Percentiles rank a stretch among this genome's conserved stretches.
These are phyloP conservation scores for Myotis davidii DNA, from an alignment of 2,113 vertebrate genomes.

Conservation along the genomic window DNA sequence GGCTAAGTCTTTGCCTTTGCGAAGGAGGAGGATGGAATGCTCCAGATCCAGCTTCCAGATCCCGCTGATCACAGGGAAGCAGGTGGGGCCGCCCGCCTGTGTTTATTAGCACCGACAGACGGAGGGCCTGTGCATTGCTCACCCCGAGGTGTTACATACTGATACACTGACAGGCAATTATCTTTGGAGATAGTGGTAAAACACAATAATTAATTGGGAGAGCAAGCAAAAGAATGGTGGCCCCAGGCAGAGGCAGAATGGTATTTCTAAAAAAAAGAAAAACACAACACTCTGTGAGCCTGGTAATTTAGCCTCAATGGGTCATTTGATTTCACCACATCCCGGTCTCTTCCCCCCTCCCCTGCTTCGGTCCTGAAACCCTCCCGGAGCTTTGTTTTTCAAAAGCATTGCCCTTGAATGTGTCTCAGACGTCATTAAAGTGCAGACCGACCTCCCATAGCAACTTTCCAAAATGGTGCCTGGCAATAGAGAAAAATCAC, in stretches of 20 bases:
- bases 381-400: conserved; percentile 49
- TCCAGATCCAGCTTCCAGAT: conserved; percentile 57
- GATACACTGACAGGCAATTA: conserved; percentile 89
- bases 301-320: conserved; percentile 67
- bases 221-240: conserved; percentile 83
- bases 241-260: conserved; percentile 67
- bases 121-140: conserved; percentile 74
- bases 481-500: conserved; percentile 17
- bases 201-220: conserved; percentile 89
- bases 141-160: conserved; percentile 82
- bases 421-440: conserved; percentile 28
- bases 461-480: conserved; percentile 68
- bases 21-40: not conserved
- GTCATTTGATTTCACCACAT: conserved; percentile 57
- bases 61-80: conserved; percentile 66
- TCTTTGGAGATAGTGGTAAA: conserved; percentile 86
- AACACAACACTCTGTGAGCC: not conserved
- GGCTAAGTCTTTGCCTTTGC: too few relatives aligned
- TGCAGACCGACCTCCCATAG: conserved; percentile 23
- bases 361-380: not conserved
- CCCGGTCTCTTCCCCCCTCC: too few relatives aligned
- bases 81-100: conserved; percentile 64
- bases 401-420: conserved; percentile 55
- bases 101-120: conserved; percentile 81
- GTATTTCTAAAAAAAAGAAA: conserved; percentile 65